phyloP scores from a whole-genome alignment of 1,140 invertebrate genomes.

The Mesaphorura yosii region DNA sequence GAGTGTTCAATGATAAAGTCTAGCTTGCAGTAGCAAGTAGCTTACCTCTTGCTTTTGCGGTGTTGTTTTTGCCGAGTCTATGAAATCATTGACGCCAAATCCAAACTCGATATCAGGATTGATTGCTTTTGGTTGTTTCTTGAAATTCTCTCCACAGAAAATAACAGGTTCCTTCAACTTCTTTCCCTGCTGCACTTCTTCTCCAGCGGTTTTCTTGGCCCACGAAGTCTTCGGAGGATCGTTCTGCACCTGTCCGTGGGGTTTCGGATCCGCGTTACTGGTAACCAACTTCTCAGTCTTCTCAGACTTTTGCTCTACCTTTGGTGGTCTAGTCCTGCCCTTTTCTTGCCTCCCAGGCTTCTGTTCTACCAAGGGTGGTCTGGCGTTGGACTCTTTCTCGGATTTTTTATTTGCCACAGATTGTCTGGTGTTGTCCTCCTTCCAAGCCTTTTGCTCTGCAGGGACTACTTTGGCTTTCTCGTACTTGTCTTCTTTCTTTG shows the following conservation, averaged over 20 bases:
- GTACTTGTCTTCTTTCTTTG: too few relatives aligned
- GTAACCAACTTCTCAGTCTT: neutral
- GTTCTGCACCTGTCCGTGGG: neutral
- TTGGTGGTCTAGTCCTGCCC: neutral
- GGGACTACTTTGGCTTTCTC: too few relatives aligned
- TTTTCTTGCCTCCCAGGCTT: neutral
- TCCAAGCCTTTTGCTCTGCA: too few relatives aligned
- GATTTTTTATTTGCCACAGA: too few relatives aligned
- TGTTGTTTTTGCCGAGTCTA: neutral
- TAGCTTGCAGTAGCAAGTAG: too few relatives aligned
- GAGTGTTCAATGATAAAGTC: neutral
- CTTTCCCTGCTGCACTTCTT: too few relatives aligned
- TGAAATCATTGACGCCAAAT: conserved; percentile 14
- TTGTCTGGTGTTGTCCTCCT: too few relatives aligned
- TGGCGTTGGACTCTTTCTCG: too few relatives aligned
- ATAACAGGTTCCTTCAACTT: conserved; percentile 13
- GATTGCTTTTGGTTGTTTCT: conserved; percentile 2
- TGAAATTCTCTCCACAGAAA: conserved; percentile 23
- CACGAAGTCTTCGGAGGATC: conserved; percentile 4
- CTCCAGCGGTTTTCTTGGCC: too few relatives aligned
- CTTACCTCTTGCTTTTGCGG: neutral
- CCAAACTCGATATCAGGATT: conserved; percentile 11
- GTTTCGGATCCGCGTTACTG: neutral
- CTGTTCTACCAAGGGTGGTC: too few relatives aligned
- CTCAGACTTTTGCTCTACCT: neutral